These are phyloP conservation scores for Chirona hameri DNA, from an alignment of 2,888 invertebrate species.

Conservation along the genomic window DNA sequence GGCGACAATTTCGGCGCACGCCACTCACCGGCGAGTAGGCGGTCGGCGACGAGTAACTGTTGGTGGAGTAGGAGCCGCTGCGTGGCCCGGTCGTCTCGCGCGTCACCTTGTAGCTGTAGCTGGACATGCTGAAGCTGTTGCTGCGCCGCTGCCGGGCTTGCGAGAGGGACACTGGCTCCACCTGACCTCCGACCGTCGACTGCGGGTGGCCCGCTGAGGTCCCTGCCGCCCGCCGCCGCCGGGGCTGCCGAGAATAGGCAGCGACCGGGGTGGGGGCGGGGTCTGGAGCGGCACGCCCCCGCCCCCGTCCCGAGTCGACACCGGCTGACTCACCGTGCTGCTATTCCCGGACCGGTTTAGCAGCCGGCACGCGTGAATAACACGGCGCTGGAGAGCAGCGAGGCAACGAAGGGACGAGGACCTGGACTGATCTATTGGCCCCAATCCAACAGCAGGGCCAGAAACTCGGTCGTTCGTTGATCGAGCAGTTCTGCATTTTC, in stretches of 20 bases:
- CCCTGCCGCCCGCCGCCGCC: not conserved
- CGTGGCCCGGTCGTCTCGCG: not conserved
- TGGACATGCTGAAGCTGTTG: not conserved
- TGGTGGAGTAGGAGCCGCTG: not conserved
- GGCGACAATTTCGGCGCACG: not conserved
- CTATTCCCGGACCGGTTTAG: too few species aligned
- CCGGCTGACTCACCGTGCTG: too few species aligned
- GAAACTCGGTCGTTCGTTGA: too few species aligned
- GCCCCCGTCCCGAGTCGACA: not conserved
- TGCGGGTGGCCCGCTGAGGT: not conserved
- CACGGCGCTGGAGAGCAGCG: too few species aligned
- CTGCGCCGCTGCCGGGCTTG: not conserved
- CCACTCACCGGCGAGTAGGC: not conserved
- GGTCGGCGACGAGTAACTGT: not conserved
- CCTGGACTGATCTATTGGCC: too few species aligned
- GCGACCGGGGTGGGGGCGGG: not conserved
- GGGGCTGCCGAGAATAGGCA: not conserved
- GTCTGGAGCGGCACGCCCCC: not conserved
- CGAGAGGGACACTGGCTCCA: not conserved
- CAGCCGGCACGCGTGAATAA: too few species aligned
- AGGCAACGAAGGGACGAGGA: too few species aligned
- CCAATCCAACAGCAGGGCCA: too few species aligned
- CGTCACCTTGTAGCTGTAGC: slow-evolving; percentile 9
- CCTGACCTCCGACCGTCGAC: not conserved
- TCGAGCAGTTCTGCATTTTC: too few species aligned